phyloP scores from a whole-genome alignment of 2,113 vertebrate species.

The Chaetorhynchus papuensis region DNA sequence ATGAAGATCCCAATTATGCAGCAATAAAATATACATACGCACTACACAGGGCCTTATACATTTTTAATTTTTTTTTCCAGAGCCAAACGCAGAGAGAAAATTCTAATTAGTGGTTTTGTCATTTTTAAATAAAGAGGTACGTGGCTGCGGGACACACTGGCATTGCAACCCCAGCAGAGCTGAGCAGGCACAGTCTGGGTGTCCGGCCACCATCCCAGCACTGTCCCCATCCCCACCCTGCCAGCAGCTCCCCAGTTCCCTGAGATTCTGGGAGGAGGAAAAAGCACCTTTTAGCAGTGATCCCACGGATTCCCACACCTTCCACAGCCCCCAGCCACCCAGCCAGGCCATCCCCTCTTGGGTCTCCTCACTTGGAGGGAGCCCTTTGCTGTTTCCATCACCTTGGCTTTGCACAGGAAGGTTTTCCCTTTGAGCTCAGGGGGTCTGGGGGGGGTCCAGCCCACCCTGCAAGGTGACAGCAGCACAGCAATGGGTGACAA shows the following conservation, averaged over 20 bases:
- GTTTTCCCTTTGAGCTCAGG: background rate
- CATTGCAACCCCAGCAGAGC: background rate
- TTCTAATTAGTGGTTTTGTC: conserved; percentile 63
- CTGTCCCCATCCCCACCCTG: background rate
- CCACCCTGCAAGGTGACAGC: background rate
- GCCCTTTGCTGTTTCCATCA: background rate
- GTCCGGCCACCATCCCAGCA: background rate
- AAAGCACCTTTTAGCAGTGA: background rate
- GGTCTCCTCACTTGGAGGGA: background rate
- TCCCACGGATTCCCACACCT: background rate
- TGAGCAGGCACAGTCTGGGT: accelerated
- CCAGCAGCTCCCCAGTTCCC: background rate
- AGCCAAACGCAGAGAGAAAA: conserved; percentile 62
- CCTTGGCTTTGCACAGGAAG: background rate
- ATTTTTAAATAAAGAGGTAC: conserved; percentile 41
- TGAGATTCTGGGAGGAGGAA: background rate
- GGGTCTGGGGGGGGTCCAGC: background rate
- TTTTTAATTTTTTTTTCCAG: conserved; percentile 73
- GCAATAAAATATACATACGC: conserved; percentile 75
- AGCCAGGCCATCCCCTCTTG: background rate
- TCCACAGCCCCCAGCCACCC: background rate
- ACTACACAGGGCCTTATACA: conserved; percentile 70
- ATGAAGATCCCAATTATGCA: conserved; percentile 74
- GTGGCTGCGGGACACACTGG: background rate
- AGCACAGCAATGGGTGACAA: accelerated